Base-by-base conservation (phyloP, 2,113 vertebrate genomes). In the Hystrix cristata region DNA sequence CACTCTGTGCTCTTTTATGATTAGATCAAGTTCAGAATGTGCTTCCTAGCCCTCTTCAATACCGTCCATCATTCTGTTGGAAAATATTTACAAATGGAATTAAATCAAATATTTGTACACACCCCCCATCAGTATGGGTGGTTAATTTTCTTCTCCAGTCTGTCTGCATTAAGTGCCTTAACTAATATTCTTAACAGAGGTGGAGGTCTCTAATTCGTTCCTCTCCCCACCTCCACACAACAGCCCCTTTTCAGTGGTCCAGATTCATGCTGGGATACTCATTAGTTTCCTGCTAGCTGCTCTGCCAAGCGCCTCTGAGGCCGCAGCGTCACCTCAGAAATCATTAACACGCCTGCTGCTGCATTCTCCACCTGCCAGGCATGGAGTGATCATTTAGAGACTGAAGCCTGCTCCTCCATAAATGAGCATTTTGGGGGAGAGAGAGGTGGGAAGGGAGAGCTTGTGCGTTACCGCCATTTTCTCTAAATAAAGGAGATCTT, bases 281-380 rank as follows among this genome's bases (percentile, higher is more conserved):
- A 98, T 99, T 98, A 99, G 97, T 97, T 98, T 98, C 98, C 98
- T 94, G 93, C 94, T 95, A 97, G 98, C 96, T 95, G 27, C 97
- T 98, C 98, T 98, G 95, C 96, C 97, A 98, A 95, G 96, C 95
- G 97, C 95, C 97, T 98, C 98, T 65, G 71, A 98, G 97, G 90
- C 97, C 97, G 97, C 97, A 95, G 87, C 53, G 31, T 98, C 98
- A 98, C 98, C 98, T 98, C 97, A 98, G 98, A 98, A 98, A 99
- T 98, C 98, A 98, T 98, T 99, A 98, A 97, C 0, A 1, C 96
- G 98, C 93, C 96, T 62, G 95, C 96, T 9, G 34, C 90, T 95
- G 93, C 97, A 98, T 95, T 98, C 98, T 98, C 95, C 98, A 98
- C 97, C 98, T 98, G 98, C 97, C 98, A 98, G 98, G 97, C 85